Percentiles rank a stretch among this genome's conserved stretches.
phyloP scores from a whole-genome alignment of 1,140 invertebrate species.

The Muscidifurax raptorellus region DNA sequence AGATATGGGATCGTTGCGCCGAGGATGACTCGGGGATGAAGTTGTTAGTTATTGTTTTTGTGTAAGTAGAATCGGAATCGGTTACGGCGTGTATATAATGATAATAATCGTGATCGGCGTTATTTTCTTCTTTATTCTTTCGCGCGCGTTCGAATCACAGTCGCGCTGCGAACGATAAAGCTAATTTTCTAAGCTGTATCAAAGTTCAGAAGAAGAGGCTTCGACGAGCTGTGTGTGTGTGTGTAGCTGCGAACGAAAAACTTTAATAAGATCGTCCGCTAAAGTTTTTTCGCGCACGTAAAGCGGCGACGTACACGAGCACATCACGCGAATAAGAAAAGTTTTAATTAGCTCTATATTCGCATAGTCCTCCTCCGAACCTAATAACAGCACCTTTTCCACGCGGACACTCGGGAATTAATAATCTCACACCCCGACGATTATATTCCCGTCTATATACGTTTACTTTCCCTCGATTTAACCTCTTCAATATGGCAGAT shows the following conservation, averaged over 20 bases:
- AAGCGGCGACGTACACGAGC: too few species aligned
- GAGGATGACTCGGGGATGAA: neutral
- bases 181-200: neutral
- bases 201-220: neutral
- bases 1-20: neutral
- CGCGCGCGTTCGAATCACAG: too few species aligned
- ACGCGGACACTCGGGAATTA: neutral
- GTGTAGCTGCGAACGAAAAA: too few species aligned
- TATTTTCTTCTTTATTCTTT: too few species aligned
- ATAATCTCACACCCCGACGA: neutral
- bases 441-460: neutral
- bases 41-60: neutral
- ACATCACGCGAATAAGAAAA: neutral
- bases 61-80: too few species aligned
- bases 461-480: neutral
- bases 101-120: too few species aligned
- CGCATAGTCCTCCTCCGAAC: too few species aligned
- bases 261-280: neutral
- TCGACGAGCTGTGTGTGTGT: too few species aligned
- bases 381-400: neutral
- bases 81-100: too few species aligned
- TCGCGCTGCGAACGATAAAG: too few species aligned
- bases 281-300: neutral
- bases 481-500: neutral
- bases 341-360: neutral